Base-by-base conservation (phyloP, 2,797 vertebrate species). In the Pitangus sulphuratus region DNA sequence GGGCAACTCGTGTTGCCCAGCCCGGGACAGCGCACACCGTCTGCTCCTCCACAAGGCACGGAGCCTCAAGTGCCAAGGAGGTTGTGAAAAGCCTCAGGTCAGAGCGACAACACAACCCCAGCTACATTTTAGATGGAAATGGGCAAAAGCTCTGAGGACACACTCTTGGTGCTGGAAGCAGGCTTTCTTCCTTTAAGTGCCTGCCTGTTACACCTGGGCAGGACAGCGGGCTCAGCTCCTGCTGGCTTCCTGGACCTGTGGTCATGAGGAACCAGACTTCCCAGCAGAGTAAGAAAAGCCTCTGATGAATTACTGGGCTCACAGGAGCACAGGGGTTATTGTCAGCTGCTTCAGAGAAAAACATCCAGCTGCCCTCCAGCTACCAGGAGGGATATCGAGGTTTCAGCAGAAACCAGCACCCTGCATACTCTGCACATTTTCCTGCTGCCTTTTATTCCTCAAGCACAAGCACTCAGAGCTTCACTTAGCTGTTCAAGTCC, bases 291-390 rank as follows among this genome's bases (percentile, higher is more conserved):
- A 84, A 76, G 50, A 75, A 91, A 88, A 76, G 47, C 44, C 50
- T 79, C 44, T 80, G 74, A 44, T 3, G 1, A 82, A 58, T 62
- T 56, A 65, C 33, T 6, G 13, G 22, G 48, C 44, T 61, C 4
- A 3, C 2, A 25, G 54, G 44, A 89, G 47, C n/a, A 72, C 35
- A 72, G 54, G 24, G 31, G 51, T 62, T 92, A 51, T 18, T 66
- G 50, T n/a, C 71, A 89, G 89, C 81, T 82, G 62, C 81, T 89
- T 66, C 78, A 87, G 44, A 51, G 51, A 35, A 76, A 82, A 84
- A n/a, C 57, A 60, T 44, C 35, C 74, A 69, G 62, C 77, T 89
- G 85, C 62, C 89, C 58, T 76, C 47, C 64, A 92, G 71, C 56
- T 70, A 66, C 9, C 51, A 40, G 33, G 11, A 90, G 44, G 31